Base-by-base conservation (phyloP, 2,113 vertebrate species). In the Dicerorhinus sumatrensis region DNA sequence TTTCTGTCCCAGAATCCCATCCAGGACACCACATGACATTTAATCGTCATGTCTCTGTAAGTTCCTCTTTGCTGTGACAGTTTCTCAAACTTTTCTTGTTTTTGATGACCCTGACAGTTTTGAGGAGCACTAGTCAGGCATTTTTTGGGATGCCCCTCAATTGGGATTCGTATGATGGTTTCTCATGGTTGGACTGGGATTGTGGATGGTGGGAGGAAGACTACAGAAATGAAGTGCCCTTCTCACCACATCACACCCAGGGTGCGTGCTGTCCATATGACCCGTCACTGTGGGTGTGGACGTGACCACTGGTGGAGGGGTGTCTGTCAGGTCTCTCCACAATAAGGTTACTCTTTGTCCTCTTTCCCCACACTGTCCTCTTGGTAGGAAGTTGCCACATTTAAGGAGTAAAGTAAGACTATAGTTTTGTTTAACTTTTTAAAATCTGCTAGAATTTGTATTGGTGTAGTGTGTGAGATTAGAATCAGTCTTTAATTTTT, bases 281-380 rank as follows among this genome's bases (percentile, higher is more conserved):
- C 54, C 77, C 25, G 27, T 54, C 23, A 39, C 77, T n/a, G 14
- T 58, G 77, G 56, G 27, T n/a, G 14, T 58, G 77, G 56, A 39
- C 2, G 0, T 4, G 13, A 36, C n/a, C 54, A 21, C 54, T 25
- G 85, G 54, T 12, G 0, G 1, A 23, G 85, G 69, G 58, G 4
- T 16, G 13, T 33, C 27, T 42, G 54, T 73, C 54, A 0, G 20
- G 20, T 36, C 33, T 58, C 33, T 58, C 54, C 77, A 58, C n/a
- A 58, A 54, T 7, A 1, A 14, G 25, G 21, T 58, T 23, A 9
- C 23, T 39, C 77, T 58, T 54, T 39, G 33, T 54, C 36, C 65
- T 36, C 85, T 51, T 13, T 58, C 1, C 7, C 85, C 29, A 6
- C 1, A 0, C 54, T 25, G 29, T 4, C 69, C 69, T 60, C 85